Percentiles rank a stretch among this genome's conserved stretches.
Evolutionary conservation across 2,113 vertebrate genomes (phyloP).

Genomic region (Callocephalon fimbriatum): DNA sequence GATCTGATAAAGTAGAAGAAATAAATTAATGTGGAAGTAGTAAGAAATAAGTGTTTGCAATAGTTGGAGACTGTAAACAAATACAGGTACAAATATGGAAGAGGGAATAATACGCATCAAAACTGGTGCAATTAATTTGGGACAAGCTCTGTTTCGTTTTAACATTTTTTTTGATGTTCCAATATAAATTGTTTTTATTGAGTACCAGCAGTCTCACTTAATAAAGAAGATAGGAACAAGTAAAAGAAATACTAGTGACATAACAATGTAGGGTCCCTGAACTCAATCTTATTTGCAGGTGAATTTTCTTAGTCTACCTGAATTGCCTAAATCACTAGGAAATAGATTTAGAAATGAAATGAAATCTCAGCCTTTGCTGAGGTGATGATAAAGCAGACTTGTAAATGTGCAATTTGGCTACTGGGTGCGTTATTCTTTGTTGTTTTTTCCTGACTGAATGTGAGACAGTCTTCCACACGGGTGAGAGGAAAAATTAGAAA

Average conservation of each 20-base stretch:
- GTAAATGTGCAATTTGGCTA: not conserved
- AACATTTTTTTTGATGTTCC: not conserved
- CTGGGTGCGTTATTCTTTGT: not conserved
- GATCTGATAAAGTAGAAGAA: not conserved
- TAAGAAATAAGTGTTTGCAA: not conserved
- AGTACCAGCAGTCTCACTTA: not conserved
- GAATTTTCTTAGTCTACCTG: not conserved
- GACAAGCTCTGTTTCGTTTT: not conserved
- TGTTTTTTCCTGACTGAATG: not conserved
- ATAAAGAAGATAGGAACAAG: not conserved
- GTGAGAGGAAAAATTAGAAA: not conserved
- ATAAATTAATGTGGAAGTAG: not conserved
- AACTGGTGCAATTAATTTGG: not conserved
- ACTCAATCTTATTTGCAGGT: not conserved
- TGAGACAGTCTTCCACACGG: not conserved
- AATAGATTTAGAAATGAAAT: slow-evolving; percentile 7
- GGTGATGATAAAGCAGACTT: not conserved
- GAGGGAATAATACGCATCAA: not conserved
- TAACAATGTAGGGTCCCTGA: not conserved
- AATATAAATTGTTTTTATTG: slow-evolving; percentile 19
- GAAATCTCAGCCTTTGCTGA: not conserved
- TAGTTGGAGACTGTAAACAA: not conserved
- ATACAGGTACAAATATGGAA: not conserved
- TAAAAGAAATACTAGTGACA: not conserved
- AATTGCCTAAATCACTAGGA: not conserved